phyloP scores from a whole-genome alignment of 2,888 invertebrate species.

The Nymphalis polychloros region DNA sequence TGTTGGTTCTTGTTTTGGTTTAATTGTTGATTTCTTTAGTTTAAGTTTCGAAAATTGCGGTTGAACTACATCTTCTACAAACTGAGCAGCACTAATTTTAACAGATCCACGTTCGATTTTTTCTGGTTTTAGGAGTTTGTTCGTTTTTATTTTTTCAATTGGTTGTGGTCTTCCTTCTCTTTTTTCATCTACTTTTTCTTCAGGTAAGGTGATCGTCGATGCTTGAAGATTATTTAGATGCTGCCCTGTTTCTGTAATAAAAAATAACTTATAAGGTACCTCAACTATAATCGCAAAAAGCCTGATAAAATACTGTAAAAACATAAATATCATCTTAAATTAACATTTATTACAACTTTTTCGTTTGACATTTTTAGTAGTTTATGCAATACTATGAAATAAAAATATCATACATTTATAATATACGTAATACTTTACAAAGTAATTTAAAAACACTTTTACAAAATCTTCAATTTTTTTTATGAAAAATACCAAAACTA shows the following conservation, averaged over 20 bases:
- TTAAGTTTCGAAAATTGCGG: constrained; percentile 86
- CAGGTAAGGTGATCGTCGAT: constrained; percentile 42
- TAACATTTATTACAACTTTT: no score
- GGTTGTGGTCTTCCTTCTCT: constrained; percentile 44
- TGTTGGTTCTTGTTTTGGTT: constrained; percentile 72
- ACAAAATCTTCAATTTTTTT: no score
- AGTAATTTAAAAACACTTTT: no score
- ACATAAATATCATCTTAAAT: no score
- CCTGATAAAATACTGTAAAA: no score
- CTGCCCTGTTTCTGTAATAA: constrained; percentile 3
- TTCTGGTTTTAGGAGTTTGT: constrained; percentile 67
- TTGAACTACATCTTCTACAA: constrained; percentile 79
- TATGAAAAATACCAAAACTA: no score
- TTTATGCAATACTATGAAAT: no score
- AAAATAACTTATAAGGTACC: not conserved
- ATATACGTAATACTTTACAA: no score
- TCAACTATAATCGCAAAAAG: not conserved
- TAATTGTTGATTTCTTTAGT: constrained; percentile 81
- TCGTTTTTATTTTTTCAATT: constrained; percentile 38
- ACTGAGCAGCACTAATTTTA: constrained; percentile 83
- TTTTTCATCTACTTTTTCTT: constrained; percentile 4
- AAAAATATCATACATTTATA: no score
- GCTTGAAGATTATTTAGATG: constrained; percentile 27
- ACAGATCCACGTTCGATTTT: constrained; percentile 83
- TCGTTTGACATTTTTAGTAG: no score